Evolutionary conservation across 2,888 invertebrate species (phyloP).

Genomic region (Athetis lepigone): DNA sequence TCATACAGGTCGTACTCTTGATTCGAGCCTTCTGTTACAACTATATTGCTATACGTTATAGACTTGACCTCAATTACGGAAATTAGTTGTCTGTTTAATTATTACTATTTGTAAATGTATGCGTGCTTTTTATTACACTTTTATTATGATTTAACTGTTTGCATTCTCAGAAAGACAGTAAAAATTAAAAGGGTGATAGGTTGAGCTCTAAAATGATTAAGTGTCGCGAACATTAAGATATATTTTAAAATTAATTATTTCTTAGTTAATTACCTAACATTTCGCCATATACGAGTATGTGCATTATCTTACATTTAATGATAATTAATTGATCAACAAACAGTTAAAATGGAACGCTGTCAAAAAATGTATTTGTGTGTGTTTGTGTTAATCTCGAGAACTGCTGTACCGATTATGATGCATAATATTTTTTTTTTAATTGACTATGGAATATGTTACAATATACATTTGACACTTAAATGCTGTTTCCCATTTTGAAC

Average conservation of each 20-base stretch:
- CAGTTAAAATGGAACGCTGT: conserved; percentile 36
- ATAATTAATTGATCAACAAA: conserved; percentile 18
- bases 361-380: not conserved
- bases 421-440: not conserved
- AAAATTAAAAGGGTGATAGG: no score
- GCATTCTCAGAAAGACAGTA: not conserved
- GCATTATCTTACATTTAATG: not conserved
- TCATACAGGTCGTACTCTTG: no score
- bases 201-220: not conserved
- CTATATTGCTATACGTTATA: no score
- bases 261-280: not conserved
- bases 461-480: not conserved
- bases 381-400: not conserved
- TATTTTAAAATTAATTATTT: conserved; percentile 9
- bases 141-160: not conserved
- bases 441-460: conserved; percentile 15
- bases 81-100: no score
- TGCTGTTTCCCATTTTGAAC: conserved; percentile 30
- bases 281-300: not conserved
- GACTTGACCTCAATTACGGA: no score
- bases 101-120: no score
- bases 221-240: conserved; percentile 1
- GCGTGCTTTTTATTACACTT: no score
- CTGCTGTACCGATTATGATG: not conserved
- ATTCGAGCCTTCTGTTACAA: no score